phyloP scores from a whole-genome alignment of 2,113 vertebrate species.

The Trematocara stigmaticum region DNA sequence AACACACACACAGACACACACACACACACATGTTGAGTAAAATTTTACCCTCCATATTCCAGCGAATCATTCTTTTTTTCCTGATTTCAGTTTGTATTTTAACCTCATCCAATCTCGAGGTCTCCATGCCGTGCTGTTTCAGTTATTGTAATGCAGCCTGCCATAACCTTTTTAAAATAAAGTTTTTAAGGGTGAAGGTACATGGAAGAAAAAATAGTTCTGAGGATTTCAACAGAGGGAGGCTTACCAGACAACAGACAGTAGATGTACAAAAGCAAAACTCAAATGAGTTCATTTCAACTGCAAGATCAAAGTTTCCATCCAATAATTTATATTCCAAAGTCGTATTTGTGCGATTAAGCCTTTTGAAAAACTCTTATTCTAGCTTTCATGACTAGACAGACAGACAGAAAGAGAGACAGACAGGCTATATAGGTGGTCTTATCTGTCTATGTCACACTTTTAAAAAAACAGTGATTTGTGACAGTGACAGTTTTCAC shows the following conservation, averaged over 20 bases:
- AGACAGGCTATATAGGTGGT: background rate
- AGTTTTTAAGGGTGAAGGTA: background rate
- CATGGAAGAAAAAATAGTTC: background rate
- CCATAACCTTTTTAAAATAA: background rate
- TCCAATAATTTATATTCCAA: background rate
- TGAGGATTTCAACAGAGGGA: background rate
- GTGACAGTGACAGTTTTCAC: background rate
- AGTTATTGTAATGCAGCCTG: background rate
- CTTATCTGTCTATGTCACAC: background rate
- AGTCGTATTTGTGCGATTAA: background rate
- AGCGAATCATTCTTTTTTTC: background rate
- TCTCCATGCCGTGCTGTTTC: background rate
- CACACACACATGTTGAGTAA: accelerated
- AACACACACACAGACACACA: background rate
- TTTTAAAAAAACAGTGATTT: background rate
- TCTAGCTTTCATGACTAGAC: background rate
- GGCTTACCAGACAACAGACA: background rate
- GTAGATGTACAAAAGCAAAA: background rate
- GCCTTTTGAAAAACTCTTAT: background rate
- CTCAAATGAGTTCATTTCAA: background rate
- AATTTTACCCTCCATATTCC: background rate
- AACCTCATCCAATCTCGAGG: background rate
- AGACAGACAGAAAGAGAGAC: background rate
- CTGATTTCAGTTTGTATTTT: background rate
- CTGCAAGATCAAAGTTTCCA: background rate